Conservation (phyloP, 92 coral and sea anemone species). For the Umimayanthus chanpuru region DNA sequence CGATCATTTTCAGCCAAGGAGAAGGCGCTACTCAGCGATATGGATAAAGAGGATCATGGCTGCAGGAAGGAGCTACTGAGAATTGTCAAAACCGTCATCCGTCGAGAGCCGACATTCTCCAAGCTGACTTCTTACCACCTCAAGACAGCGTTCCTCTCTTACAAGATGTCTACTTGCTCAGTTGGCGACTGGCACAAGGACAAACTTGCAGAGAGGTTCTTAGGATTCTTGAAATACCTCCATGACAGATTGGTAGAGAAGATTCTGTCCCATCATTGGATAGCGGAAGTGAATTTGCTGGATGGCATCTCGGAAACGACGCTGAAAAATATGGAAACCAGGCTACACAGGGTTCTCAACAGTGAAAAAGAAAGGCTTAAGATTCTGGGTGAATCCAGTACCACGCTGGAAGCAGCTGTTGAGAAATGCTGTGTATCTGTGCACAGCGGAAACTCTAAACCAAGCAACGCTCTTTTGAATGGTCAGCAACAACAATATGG, state of each 20-base stretch:
- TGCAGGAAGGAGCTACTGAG: slow-evolving; percentile 77
- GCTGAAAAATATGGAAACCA: slow-evolving; percentile 64
- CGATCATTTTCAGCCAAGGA: slow-evolving; percentile 77
- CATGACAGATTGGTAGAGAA: slow-evolving; percentile 47
- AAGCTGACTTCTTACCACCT: slow-evolving; percentile 77
- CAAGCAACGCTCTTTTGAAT: background rate
- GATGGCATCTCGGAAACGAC: slow-evolving; percentile 49
- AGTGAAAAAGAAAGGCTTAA: slow-evolving; percentile 61
- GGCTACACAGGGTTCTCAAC: slow-evolving; percentile 55
- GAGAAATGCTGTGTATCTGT: slow-evolving; percentile 24
- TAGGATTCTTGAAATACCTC: slow-evolving; percentile 58
- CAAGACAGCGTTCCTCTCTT: slow-evolving; percentile 75
- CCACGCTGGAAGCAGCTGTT: slow-evolving; percentile 63
- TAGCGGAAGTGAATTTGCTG: slow-evolving; percentile 62
- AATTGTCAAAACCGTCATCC: slow-evolving; percentile 67
- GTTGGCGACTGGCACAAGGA: slow-evolving; percentile 59
- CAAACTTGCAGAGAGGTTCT: slow-evolving; percentile 67
- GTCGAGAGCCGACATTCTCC: slow-evolving; percentile 68
- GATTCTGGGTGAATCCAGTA: slow-evolving; percentile 56
- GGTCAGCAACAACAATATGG: background rate
- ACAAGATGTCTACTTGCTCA: slow-evolving; percentile 27
- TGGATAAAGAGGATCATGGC: slow-evolving; percentile 76
- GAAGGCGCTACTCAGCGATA: slow-evolving; percentile 56
- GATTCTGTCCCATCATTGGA: slow-evolving; percentile 66
- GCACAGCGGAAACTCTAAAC: background rate